Evolutionary conservation across 1,140 invertebrate genomes (phyloP).

Genomic region (Camponotus vicinus): DNA sequence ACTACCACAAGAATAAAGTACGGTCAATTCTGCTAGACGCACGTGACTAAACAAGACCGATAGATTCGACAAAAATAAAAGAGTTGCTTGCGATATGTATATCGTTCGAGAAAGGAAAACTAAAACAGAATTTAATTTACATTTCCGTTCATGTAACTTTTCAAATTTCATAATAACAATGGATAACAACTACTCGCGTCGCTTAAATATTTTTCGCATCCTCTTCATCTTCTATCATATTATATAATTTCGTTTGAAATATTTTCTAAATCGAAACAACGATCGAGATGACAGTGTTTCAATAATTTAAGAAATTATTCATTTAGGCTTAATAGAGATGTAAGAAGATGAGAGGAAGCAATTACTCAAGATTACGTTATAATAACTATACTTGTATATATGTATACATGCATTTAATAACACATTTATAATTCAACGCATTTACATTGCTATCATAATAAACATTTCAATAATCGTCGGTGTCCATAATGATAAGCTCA

Average conservation of each 20-base stretch:
- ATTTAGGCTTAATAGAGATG: background rate
- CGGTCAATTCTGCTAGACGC: constrained; percentile 23
- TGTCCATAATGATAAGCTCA: constrained; percentile 27
- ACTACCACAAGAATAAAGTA: background rate
- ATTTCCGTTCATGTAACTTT: background rate
- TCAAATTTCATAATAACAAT: background rate
- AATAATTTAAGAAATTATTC: background rate
- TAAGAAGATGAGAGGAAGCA: background rate
- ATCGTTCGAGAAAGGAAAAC: background rate
- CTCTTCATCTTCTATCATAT: background rate
- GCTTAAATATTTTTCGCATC: background rate
- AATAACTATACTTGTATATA: background rate
- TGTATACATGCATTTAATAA: background rate
- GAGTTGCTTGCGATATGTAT: background rate
- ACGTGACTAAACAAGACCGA: constrained; percentile 26
- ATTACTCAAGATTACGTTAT: background rate
- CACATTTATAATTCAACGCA: background rate
- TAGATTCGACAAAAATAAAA: background rate
- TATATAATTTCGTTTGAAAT: background rate
- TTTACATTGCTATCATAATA: constrained; percentile 5
- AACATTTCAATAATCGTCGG: constrained; percentile 42
- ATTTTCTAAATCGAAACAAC: too few relatives aligned
- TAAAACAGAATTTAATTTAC: background rate
- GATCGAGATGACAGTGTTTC: background rate
- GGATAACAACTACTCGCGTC: background rate